Evolutionary conservation across 2,113 vertebrate genomes (phyloP).

Genomic region (Macrotus californicus): DNA sequence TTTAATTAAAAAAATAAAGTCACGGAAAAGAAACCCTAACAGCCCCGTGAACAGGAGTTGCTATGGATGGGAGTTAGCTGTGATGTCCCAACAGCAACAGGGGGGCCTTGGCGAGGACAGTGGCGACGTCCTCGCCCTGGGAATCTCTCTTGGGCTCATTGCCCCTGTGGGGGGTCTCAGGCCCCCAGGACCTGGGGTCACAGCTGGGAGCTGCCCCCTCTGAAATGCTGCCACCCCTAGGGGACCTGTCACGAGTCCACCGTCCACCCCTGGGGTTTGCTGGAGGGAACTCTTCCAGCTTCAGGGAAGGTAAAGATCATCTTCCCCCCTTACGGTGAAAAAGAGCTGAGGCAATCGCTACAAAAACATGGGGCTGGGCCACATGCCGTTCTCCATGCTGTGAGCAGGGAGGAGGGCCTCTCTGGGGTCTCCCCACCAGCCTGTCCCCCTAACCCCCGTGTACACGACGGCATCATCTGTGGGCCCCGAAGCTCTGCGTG

Average conservation of each 20-base stretch:
- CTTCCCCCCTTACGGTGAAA: background rate
- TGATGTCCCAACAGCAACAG: background rate
- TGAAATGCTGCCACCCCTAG: background rate
- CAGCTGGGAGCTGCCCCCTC: background rate
- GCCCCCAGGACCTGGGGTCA: rapidly evolving
- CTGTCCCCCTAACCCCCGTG: background rate
- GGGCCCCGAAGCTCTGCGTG: background rate
- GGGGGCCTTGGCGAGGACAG: background rate
- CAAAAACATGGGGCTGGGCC: rapidly evolving
- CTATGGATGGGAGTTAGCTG: background rate
- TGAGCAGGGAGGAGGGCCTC: background rate
- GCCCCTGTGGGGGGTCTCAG: rapidly evolving
- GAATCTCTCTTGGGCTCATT: too few relatives aligned
- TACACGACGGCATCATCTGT: too few relatives aligned
- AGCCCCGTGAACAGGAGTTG: too few relatives aligned
- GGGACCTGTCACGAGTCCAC: rapidly evolving
- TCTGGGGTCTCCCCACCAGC: background rate
- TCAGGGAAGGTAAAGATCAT: background rate
- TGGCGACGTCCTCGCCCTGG: rapidly evolving
- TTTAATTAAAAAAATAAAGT: background rate
- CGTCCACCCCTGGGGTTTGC: too few relatives aligned
- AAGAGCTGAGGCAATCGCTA: rapidly evolving
- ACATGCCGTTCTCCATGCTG: rapidly evolving
- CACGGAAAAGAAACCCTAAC: background rate
- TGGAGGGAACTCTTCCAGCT: background rate